phyloP scores from a whole-genome alignment of 1,140 invertebrate species.

The Diabrotica undecimpunctata region DNA sequence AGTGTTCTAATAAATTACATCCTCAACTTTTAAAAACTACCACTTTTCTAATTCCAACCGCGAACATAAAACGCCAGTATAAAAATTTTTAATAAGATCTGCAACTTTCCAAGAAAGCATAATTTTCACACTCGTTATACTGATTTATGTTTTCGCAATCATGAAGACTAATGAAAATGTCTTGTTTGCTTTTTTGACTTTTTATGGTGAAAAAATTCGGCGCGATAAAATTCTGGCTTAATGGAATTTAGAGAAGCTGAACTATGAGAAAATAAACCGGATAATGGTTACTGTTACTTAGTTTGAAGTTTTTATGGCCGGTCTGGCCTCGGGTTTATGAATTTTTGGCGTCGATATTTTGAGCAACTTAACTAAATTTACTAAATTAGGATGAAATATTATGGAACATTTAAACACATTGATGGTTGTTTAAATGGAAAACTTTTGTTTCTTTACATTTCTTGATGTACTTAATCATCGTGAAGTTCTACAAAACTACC shows the following conservation, averaged over 20 bases:
- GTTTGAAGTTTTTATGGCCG: too few species aligned
- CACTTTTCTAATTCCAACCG: not conserved
- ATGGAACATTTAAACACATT: too few species aligned
- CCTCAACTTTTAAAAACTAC: not conserved
- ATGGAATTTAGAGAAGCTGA: not conserved
- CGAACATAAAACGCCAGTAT: not conserved
- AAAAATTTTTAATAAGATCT: not conserved
- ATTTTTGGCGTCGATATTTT: too few species aligned
- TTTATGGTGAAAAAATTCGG: not conserved
- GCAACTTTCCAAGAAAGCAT: not conserved
- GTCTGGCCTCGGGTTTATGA: too few species aligned
- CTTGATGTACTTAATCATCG: too few species aligned
- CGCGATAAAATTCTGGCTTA: not conserved
- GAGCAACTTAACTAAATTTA: too few species aligned
- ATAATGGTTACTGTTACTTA: too few species aligned
- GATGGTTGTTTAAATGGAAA: too few species aligned
- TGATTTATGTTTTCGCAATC: not conserved
- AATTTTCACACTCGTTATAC: conserved; percentile 1
- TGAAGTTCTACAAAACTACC: too few species aligned
- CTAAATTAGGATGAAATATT: too few species aligned
- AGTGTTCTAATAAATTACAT: too few species aligned
- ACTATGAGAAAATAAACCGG: not conserved
- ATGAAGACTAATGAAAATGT: conserved; percentile 1
- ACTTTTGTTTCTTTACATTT: too few species aligned
- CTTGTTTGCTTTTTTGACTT: not conserved